Evolutionary conservation across 1,140 invertebrate species (phyloP).

Genomic region (Drosophila navojoa): DNA sequence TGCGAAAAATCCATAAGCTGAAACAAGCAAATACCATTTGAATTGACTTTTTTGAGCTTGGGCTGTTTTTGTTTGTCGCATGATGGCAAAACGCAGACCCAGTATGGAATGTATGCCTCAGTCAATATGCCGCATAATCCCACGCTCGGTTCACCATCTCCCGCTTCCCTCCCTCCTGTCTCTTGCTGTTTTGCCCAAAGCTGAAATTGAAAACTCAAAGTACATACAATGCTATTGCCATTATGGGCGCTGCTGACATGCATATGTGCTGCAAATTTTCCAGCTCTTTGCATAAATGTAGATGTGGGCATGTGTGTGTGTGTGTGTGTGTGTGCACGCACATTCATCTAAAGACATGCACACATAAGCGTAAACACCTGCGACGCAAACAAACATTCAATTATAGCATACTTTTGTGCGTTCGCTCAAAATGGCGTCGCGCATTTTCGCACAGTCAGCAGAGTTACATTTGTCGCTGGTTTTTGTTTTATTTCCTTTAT

Average conservation of each 20-base stretch:
- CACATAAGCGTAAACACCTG: constrained; percentile 31
- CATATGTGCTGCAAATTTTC: constrained; percentile 68
- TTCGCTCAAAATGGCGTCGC: constrained; percentile 64
- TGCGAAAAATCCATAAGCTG: constrained; percentile 12
- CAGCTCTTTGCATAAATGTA: constrained; percentile 7
- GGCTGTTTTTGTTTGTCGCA: constrained; percentile 20
- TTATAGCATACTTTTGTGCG: constrained; percentile 77
- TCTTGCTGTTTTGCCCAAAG: constrained; percentile 37
- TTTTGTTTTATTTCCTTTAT: neutral
- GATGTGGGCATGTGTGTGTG: neutral
- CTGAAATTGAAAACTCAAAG: constrained; percentile 80
- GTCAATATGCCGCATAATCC: constrained; percentile 37
- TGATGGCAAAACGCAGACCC: constrained; percentile 4
- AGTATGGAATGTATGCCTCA: constrained; percentile 20
- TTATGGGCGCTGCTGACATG: constrained; percentile 64
- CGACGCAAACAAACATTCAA: constrained; percentile 74
- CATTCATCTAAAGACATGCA: neutral
- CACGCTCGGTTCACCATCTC: neutral
- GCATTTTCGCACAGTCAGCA: constrained; percentile 58
- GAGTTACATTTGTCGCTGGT: constrained; percentile 30
- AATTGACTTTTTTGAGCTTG: constrained; percentile 15
- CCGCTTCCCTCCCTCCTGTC: neutral
- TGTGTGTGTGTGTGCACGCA: neutral
- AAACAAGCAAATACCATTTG: constrained; percentile 43
- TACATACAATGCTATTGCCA: constrained; percentile 70